Evolutionary conservation across 2,113 vertebrate species (phyloP).

Genomic region (Misgurnus anguillicaudatus): DNA sequence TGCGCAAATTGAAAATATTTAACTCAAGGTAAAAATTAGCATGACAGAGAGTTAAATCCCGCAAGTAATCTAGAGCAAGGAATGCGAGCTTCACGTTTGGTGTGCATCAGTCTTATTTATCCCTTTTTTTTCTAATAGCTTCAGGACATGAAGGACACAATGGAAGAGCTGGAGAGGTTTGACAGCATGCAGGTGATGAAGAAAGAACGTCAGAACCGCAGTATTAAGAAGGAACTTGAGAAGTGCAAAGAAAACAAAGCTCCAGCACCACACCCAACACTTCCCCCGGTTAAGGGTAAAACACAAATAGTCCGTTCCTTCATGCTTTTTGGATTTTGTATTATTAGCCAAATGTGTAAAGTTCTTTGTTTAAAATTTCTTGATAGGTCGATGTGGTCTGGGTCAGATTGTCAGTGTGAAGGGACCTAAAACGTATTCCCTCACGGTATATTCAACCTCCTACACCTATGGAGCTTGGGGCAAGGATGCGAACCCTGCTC

Average conservation of each 20-base stretch:
- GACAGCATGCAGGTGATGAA: slow-evolving; percentile 67
- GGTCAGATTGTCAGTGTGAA: slow-evolving; percentile 62
- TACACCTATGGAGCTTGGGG: slow-evolving; percentile 73
- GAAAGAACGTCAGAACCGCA: slow-evolving; percentile 58
- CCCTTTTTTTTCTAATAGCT: slow-evolving; percentile 56
- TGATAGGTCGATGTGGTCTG: slow-evolving; percentile 65
- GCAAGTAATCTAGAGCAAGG: too few relatives aligned
- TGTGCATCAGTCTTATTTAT: neutral
- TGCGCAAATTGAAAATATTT: too few relatives aligned
- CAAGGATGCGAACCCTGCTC: slow-evolving; percentile 68
- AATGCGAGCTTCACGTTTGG: too few relatives aligned
- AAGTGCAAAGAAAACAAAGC: slow-evolving; percentile 53
- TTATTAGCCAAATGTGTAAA: neutral
- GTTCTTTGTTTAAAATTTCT: slow-evolving; percentile 8
- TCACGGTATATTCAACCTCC: slow-evolving; percentile 66
- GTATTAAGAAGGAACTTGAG: slow-evolving; percentile 63
- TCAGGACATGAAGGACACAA: slow-evolving; percentile 47
- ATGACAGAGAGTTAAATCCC: too few relatives aligned
- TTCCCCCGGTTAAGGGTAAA: slow-evolving; percentile 46
- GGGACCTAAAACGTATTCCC: slow-evolving; percentile 58
- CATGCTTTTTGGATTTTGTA: too few relatives aligned
- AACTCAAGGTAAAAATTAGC: too few relatives aligned
- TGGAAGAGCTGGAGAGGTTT: slow-evolving; percentile 64
- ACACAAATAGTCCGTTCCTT: too few relatives aligned
- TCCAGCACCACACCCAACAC: slow-evolving; percentile 36